Evolutionary conservation across 2,113 vertebrate genomes (phyloP).

Genomic region (Mus musculus): GRCm39 chr16:6922501-6923000

Average conservation of each 20-base stretch:
- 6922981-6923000: not conserved
- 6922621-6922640: constrained; percentile 42
- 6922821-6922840: not conserved
- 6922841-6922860: not conserved
- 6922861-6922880: not conserved
- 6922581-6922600: not conserved
- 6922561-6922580: constrained; percentile 35
- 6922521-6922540: not conserved
- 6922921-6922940: not conserved
- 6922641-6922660: constrained; percentile 16
- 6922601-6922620: constrained; percentile 41
- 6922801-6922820: not conserved
- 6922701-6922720: too few relatives aligned
- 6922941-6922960: not conserved
- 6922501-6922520: not conserved
- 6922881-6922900: not conserved
- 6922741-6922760: not conserved
- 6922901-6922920: not conserved
- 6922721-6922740: not conserved
- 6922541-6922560: not conserved
- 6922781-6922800: not conserved
- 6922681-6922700: not conserved
- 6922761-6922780: too few relatives aligned
- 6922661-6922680: constrained; percentile 39
- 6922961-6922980: not conserved